Conservation (phyloP, 92 coral and sea anemone species). For the Porites lobata region DNA sequence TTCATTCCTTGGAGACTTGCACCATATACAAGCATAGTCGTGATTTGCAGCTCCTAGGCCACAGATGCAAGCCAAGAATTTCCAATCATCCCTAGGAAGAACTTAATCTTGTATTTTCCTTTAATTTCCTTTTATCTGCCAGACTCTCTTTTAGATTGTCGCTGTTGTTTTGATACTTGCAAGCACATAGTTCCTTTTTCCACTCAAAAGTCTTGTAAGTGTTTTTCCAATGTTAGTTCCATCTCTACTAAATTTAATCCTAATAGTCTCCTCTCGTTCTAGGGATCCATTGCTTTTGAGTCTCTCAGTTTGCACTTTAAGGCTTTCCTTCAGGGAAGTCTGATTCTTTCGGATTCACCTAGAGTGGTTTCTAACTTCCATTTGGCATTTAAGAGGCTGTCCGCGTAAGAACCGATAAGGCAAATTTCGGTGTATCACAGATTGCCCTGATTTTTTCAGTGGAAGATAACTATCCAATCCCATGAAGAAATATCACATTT, state of each 20-base stretch:
- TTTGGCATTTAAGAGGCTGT: too few relatives aligned
- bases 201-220: neutral
- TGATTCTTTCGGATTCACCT: too few relatives aligned
- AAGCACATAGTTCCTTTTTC: constrained; percentile 23
- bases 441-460: too few relatives aligned
- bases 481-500: too few relatives aligned
- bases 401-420: too few relatives aligned
- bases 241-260: constrained; percentile 48
- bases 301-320: too few relatives aligned
- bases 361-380: too few relatives aligned
- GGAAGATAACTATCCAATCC: too few relatives aligned
- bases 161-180: constrained; percentile 21
- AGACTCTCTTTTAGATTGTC: constrained; percentile 22
- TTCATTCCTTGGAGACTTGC: neutral
- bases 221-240: constrained; percentile 49
- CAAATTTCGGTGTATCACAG: too few relatives aligned
- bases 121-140: constrained; percentile 43
- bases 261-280: neutral
- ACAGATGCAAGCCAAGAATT: constrained; percentile 22
- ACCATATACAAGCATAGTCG: neutral
- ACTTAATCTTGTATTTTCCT: constrained; percentile 1
- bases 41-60: constrained; percentile 31
- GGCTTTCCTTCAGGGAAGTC: too few relatives aligned
- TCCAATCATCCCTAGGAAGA: constrained; percentile 49
- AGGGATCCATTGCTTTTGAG: too few relatives aligned